These are phyloP conservation scores for Euglossa dilemma DNA, from an alignment of 1,140 invertebrate species.

Conservation along the genomic window DNA sequence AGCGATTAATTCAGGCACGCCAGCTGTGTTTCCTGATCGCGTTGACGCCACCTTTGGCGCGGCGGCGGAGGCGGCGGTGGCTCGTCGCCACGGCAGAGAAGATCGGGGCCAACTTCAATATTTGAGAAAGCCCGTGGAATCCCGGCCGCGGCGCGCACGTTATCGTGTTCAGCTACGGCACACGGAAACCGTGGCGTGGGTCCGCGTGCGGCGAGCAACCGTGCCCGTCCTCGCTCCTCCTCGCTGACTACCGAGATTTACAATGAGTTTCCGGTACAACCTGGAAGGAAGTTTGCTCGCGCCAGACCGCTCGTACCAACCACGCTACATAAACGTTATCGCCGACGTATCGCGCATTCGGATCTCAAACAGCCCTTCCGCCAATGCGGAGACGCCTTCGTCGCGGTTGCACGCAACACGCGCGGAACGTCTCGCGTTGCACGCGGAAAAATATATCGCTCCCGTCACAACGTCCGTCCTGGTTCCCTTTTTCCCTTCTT, in stretches of 20 bases:
- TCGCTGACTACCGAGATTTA: conserved; percentile 80
- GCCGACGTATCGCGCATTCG: conserved; percentile 70
- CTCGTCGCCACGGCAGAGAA: conserved; percentile 56
- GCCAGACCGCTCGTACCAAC: conserved; percentile 66
- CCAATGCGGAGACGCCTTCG: conserved; percentile 62
- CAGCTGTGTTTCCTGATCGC: conserved; percentile 63
- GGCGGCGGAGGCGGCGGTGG: neutral
- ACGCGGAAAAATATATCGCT: conserved; percentile 49
- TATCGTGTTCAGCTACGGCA: conserved; percentile 69
- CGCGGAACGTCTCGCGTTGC: conserved; percentile 11
- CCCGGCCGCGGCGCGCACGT: conserved; percentile 56
- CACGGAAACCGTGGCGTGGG: conserved; percentile 56
- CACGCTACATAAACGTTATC: conserved; percentile 72
- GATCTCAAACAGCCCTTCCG: conserved; percentile 70
- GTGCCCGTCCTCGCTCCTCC: conserved; percentile 63
- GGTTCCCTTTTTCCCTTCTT: neutral
- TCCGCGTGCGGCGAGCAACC: conserved; percentile 41
- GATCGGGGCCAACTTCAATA: conserved; percentile 77
- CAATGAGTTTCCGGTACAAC: conserved; percentile 80
- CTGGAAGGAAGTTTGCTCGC: conserved; percentile 80
- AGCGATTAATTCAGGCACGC: conserved; percentile 65
- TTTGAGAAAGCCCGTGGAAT: conserved; percentile 73
- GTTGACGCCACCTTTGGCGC: conserved; percentile 61
- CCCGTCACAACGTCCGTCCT: neutral
- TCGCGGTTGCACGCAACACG: conserved; percentile 50